Percentiles rank a stretch among this genome's conserved stretches.
phyloP scores from a whole-genome alignment of 2,113 vertebrate species.

The Helogale parvula region DNA sequence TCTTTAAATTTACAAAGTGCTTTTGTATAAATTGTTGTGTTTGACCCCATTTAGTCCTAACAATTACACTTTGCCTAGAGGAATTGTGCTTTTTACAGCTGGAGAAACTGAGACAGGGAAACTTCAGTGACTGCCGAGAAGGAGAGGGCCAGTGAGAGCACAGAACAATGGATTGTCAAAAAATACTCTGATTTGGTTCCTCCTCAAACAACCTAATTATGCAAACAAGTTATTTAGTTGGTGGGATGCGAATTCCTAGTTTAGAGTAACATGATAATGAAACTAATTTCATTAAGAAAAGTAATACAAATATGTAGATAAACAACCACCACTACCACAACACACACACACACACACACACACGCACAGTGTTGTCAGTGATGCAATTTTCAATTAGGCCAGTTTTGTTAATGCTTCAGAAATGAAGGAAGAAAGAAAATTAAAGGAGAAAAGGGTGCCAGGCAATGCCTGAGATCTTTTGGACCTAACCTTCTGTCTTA shows the following conservation, averaged over 20 bases:
- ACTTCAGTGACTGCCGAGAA: not conserved
- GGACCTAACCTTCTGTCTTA: not conserved
- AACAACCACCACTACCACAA: not conserved
- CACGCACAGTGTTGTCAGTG: not conserved
- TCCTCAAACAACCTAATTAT: not conserved
- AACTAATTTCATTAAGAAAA: not conserved
- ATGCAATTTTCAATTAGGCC: not conserved
- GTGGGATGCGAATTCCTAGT: not conserved
- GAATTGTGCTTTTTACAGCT: not conserved
- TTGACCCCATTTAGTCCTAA: not conserved
- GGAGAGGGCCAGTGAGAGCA: not conserved
- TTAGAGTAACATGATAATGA: not conserved
- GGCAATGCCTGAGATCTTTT: not conserved
- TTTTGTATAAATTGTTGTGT: not conserved
- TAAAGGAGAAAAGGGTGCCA: not conserved
- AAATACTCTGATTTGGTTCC: not conserved
- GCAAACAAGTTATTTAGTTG: not conserved
- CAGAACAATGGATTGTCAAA: not conserved
- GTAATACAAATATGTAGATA: not conserved
- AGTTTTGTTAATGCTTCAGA: not conserved
- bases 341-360: not conserved
- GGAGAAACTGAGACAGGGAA: not conserved
- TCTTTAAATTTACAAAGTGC: not conserved
- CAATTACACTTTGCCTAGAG: not conserved
- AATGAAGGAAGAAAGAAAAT: slow-evolving; percentile 10